These are phyloP conservation scores for Lasioglossum morio DNA, from an alignment of 2,888 invertebrate genomes.

Conservation along the genomic window DNA sequence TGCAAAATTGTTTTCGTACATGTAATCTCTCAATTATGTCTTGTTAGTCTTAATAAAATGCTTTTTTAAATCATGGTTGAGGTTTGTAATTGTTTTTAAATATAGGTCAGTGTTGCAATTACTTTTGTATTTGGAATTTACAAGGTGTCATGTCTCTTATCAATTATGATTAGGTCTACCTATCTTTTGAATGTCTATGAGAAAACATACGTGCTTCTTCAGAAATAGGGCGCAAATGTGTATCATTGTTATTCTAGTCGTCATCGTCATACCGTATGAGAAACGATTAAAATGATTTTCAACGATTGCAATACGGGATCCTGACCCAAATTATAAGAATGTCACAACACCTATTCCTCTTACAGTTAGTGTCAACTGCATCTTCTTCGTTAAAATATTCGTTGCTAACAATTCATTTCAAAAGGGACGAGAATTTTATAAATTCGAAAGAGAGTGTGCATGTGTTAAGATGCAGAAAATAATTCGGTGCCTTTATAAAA, in stretches of 20 bases:
- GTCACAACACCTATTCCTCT: slow-evolving; percentile 32
- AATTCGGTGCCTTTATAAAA: too few relatives aligned
- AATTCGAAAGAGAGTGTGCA: too few relatives aligned
- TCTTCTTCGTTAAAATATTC: neutral
- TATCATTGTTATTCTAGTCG: slow-evolving; percentile 57
- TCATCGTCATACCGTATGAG: slow-evolving; percentile 59
- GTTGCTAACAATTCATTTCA: neutral
- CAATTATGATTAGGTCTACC: neutral
- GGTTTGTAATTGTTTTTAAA: neutral
- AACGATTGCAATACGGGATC: slow-evolving; percentile 56
- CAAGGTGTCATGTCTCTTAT: neutral
- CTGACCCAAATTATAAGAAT: slow-evolving; percentile 42
- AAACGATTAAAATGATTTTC: slow-evolving; percentile 62
- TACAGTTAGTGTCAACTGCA: neutral
- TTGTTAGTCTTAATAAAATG: too few relatives aligned
- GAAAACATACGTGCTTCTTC: slow-evolving; percentile 21
- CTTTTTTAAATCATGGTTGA: neutral
- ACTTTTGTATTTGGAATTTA: neutral
- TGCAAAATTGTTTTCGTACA: neutral
- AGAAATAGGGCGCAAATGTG: slow-evolving; percentile 15
- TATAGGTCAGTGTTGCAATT: neutral
- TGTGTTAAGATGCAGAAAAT: too few relatives aligned
- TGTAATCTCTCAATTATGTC: neutral
- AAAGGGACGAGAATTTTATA: neutral
- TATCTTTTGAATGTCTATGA: neutral